Conservation (phyloP, 2,888 invertebrate genomes). For the Mystacides longicornis region DNA sequence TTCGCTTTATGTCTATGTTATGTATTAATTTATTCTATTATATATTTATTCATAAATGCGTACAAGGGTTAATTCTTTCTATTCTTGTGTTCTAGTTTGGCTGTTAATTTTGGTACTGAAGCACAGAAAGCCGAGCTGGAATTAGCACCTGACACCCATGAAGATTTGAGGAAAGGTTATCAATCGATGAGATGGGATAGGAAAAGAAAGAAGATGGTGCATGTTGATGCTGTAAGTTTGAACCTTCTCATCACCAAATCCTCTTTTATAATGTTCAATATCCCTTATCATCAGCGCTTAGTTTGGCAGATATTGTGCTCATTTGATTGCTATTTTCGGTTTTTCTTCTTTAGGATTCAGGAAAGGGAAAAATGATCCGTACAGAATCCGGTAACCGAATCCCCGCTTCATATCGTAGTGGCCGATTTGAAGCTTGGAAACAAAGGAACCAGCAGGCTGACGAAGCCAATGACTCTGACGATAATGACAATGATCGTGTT, state of each 20-base stretch:
- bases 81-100: conserved; percentile 54
- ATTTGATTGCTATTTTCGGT: conserved; percentile 2
- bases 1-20: too few relatives aligned
- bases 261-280: neutral
- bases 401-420: conserved; percentile 88
- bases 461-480: conserved; percentile 42
- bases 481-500: conserved; percentile 31
- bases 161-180: conserved; percentile 50
- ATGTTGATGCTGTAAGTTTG: conserved; percentile 51
- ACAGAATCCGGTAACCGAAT: conserved; percentile 96
- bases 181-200: conserved; percentile 83
- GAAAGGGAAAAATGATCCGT: conserved; percentile 58
- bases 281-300: neutral
- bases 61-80: too few relatives aligned
- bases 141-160: conserved; percentile 72
- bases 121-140: conserved; percentile 76
- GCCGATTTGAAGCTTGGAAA: conserved; percentile 82
- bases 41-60: too few relatives aligned
- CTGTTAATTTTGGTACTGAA: conserved; percentile 75
- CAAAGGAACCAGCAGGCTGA: conserved; percentile 56
- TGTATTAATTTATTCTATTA: too few relatives aligned
- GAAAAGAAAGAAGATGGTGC: conserved; percentile 92
- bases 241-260: neutral
- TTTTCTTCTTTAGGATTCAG: conserved; percentile 36
- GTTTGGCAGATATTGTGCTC: neutral